Evolutionary conservation across 2,888 invertebrate genomes (phyloP).

Genomic region (Melipona bicolor): DNA sequence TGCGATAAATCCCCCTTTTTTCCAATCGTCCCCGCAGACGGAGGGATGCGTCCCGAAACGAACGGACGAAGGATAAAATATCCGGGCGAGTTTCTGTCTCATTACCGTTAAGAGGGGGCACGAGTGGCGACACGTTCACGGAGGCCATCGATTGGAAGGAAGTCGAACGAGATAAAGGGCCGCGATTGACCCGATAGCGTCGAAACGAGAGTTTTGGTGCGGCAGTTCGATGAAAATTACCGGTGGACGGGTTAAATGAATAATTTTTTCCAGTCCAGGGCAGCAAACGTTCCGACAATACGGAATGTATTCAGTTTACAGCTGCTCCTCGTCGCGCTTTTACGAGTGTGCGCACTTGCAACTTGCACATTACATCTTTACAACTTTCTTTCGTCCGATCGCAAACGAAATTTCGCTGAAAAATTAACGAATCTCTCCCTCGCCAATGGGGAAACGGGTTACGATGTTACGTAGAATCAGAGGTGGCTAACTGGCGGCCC

Average conservation of each 20-base stretch:
- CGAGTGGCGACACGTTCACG: constrained; percentile 25
- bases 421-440: constrained; percentile 2
- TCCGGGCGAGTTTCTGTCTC: constrained; percentile 56
- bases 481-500: too few relatives aligned
- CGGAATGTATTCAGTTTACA: not conserved
- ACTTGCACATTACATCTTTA: constrained; percentile 22
- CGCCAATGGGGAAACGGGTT: not conserved
- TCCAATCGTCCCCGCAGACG: not conserved
- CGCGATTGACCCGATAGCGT: constrained; percentile 41
- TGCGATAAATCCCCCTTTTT: constrained; percentile 41
- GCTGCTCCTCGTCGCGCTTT: constrained; percentile 19
- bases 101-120: constrained; percentile 53
- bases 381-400: constrained; percentile 13
- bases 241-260: constrained; percentile 46
- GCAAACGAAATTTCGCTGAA: not conserved
- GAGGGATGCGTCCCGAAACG: constrained; percentile 11
- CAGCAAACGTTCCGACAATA: constrained; percentile 38
- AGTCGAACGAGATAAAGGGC: constrained; percentile 26
- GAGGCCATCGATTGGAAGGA: not conserved
- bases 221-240: constrained; percentile 40
- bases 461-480: not conserved
- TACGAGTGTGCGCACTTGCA: constrained; percentile 1
- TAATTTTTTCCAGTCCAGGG: constrained; percentile 34
- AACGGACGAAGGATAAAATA: constrained; percentile 23
- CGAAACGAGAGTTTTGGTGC: constrained; percentile 1